Evolutionary conservation across 1,140 invertebrate species (phyloP).

Genomic region (Pinna nobilis): DNA sequence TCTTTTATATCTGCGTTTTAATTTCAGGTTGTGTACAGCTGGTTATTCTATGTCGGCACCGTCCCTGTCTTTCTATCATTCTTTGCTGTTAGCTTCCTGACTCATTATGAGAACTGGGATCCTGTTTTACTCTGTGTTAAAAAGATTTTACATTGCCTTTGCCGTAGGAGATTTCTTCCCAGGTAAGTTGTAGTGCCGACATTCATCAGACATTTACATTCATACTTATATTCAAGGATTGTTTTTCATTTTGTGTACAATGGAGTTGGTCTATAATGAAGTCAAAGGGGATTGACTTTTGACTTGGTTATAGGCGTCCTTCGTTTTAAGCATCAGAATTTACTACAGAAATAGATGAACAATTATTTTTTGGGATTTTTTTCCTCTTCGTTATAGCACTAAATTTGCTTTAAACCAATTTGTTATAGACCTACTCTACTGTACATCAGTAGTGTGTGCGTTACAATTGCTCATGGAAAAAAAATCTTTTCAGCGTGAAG

Average conservation of each 20-base stretch:
- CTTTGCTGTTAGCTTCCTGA: constrained; percentile 83
- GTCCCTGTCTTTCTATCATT: constrained; percentile 88
- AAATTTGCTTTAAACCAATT: too few species aligned
- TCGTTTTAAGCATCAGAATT: background rate
- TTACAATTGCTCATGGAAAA: too few species aligned
- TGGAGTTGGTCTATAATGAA: background rate
- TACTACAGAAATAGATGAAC: background rate
- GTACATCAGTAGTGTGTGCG: too few species aligned
- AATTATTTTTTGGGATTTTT: background rate
- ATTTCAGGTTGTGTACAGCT: constrained; percentile 80
- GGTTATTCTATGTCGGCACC: constrained; percentile 86
- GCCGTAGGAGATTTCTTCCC: constrained; percentile 72
- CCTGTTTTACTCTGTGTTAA: constrained; percentile 82
- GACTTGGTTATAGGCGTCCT: too few species aligned
- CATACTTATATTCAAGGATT: background rate
- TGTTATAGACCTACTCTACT: too few species aligned
- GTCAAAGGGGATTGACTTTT: background rate
- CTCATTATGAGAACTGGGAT: constrained; percentile 91
- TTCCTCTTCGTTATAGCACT: too few species aligned
- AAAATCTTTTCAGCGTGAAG: too few species aligned
- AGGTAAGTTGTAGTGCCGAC: constrained; percentile 53
- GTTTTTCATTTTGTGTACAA: background rate
- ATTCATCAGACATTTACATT: background rate
- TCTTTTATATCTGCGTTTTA: constrained; percentile 4
- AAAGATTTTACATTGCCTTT: constrained; percentile 78